Evolutionary conservation across 1,140 invertebrate species (phyloP), one percentile per base, ranked within the genome.

Genomic region (Pissodes strobi): DNA sequence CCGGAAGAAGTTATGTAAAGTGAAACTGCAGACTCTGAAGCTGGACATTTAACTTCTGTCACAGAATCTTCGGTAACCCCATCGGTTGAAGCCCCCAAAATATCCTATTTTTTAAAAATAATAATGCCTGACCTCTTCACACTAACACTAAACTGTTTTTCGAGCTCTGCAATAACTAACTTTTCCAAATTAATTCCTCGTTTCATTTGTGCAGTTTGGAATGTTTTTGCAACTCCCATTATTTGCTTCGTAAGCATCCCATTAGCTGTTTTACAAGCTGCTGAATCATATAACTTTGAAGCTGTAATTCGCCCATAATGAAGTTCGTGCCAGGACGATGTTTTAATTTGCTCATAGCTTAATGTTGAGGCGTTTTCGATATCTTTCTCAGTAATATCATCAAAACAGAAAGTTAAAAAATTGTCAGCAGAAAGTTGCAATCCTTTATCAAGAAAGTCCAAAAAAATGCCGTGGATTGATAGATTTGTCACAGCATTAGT

Each of bases 301-400:
- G 76, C 75, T 22, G 76, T 78, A 4, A 78, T 72, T 22, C 74
- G 41, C 2, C 72, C 69, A 68, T 69, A 76, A 18, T 72, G 58
- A 25, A 76, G 57, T 49, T 74, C 71, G 59, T 64, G 37, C 75
- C 74, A 77, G 4, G 71, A 34, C 2, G 21, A 17, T 56, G 25
- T 66, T 30, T 69, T 64, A 43, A 49, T 46, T 68, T 73, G 68
- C 2, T 62, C 23, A 38, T 25, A 53, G 21, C 64, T 69, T 43
- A 46, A 12, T 37, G 53, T 48, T 66, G 60, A 41, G 22, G 46
- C 52, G 18, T 52, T 12, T 45, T 38, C 22, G 60, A 67, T 66
- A 34, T 58, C 43, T 13, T 51, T 21, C 21, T 61, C 18, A 21
- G 52, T 66, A 27, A 69, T 64, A 23, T 23, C 17, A n/a, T 12